Evolutionary conservation across 2,113 vertebrate genomes (phyloP).

Genomic region (Glaucidium brasilianum): DNA sequence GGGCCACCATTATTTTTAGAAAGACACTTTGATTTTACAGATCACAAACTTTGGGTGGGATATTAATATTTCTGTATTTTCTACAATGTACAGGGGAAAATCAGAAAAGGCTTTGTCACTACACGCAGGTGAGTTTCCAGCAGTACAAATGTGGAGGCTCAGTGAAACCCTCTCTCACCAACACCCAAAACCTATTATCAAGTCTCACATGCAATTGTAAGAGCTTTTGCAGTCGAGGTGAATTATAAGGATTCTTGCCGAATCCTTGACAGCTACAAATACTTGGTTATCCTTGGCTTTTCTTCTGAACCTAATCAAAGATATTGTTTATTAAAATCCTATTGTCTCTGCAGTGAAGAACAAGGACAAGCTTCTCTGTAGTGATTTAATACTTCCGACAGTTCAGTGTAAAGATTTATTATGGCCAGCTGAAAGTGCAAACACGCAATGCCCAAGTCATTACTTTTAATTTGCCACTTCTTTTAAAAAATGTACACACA

Average conservation of each 20-base stretch:
- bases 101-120: background rate
- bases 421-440: background rate
- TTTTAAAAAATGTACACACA: background rate
- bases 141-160: background rate
- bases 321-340: slow-evolving; percentile 54
- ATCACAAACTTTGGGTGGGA: background rate
- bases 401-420: slow-evolving; percentile 33
- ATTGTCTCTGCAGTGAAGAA: background rate
- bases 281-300: slow-evolving; percentile 16
- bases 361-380: slow-evolving; percentile 16
- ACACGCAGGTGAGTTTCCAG: background rate
- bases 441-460: background rate
- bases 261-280: slow-evolving; percentile 21
- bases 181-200: background rate
- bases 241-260: slow-evolving; percentile 15
- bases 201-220: background rate
- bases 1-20: background rate
- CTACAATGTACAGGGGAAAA: background rate
- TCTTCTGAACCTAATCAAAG: slow-evolving; percentile 46
- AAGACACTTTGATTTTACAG: background rate
- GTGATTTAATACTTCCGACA: slow-evolving; percentile 16
- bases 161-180: background rate
- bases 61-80: background rate
- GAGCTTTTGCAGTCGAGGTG: slow-evolving; percentile 3
- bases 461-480: slow-evolving; percentile 29